Conservation (phyloP, 2,888 invertebrate genomes). For the Tenthredo notha region DNA sequence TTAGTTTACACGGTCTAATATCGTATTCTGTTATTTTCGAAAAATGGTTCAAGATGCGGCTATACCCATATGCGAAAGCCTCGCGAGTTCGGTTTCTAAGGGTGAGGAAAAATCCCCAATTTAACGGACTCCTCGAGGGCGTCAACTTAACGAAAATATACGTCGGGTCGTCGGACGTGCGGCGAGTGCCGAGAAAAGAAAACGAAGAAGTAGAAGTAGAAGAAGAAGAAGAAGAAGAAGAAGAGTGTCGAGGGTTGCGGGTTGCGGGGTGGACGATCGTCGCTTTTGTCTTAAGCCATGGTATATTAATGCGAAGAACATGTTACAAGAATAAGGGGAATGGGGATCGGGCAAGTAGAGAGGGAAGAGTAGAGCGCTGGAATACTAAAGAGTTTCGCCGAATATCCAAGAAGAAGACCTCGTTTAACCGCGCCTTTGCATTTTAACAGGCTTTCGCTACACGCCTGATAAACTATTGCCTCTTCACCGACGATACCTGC, state of each 20-base stretch:
- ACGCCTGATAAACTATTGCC: slow-evolving; percentile 49
- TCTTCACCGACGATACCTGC: neutral
- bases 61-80: neutral
- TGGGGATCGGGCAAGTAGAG: slow-evolving; percentile 34
- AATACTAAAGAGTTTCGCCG: slow-evolving; percentile 76
- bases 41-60: neutral
- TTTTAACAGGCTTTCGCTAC: slow-evolving; percentile 73
- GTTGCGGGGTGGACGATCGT: slow-evolving; percentile 68
- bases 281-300: slow-evolving; percentile 76
- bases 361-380: slow-evolving; percentile 62
- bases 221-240: slow-evolving; percentile 54
- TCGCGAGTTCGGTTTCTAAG: neutral
- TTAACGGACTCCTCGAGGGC: slow-evolving; percentile 72
- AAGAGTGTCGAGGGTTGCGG: slow-evolving; percentile 57
- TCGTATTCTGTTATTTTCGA: neutral
- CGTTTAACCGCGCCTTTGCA: slow-evolving; percentile 76
- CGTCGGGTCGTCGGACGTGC: slow-evolving; percentile 66
- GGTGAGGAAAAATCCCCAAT: slow-evolving; percentile 73
- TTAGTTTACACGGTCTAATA: neutral
- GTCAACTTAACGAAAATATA: slow-evolving; percentile 77
- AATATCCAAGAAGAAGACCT: slow-evolving; percentile 72
- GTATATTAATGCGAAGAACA: slow-evolving; percentile 78
- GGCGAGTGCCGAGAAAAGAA: slow-evolving; percentile 54
- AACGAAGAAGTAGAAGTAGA: slow-evolving; percentile 47
- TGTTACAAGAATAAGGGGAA: slow-evolving; percentile 67